Conservation (phyloP, 2,797 vertebrate genomes). For the Uromys caudimaculatus region DNA sequence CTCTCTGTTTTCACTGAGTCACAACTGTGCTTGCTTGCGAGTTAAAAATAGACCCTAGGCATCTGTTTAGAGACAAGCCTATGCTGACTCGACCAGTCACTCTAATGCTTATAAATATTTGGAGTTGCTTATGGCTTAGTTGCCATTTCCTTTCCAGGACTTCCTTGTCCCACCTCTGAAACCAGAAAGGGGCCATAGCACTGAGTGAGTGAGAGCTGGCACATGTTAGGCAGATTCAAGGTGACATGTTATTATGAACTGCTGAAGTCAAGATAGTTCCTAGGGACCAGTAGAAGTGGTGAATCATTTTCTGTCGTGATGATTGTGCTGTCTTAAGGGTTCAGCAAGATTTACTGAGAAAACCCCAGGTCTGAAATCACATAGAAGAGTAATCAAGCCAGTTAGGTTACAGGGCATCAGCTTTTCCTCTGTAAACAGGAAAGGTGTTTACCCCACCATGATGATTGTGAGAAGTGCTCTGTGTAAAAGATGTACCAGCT, state of each 20-base stretch:
- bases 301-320: neutral
- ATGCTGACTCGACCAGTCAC: neutral
- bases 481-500: neutral
- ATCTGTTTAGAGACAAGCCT: neutral
- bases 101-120: conserved; percentile 47
- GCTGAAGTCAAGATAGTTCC: neutral
- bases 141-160: neutral
- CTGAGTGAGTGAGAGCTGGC: neutral
- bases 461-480: neutral
- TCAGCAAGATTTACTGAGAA: neutral
- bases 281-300: neutral
- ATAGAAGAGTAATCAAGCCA: neutral
- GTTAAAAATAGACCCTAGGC: conserved; percentile 63
- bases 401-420: neutral
- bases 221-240: neutral
- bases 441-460: accelerated
- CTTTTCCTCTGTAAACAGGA: neutral
- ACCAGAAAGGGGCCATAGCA: neutral
- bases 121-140: neutral
- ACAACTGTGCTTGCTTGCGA: neutral
- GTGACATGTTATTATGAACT: neutral
- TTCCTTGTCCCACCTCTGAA: neutral
- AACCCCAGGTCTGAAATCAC: neutral
- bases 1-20: conserved; percentile 47
- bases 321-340: neutral